Evolutionary conservation across 2,888 invertebrate genomes (phyloP), one percentile per base, ranked within the genome.

Genomic region (Pandemis heparana): DNA sequence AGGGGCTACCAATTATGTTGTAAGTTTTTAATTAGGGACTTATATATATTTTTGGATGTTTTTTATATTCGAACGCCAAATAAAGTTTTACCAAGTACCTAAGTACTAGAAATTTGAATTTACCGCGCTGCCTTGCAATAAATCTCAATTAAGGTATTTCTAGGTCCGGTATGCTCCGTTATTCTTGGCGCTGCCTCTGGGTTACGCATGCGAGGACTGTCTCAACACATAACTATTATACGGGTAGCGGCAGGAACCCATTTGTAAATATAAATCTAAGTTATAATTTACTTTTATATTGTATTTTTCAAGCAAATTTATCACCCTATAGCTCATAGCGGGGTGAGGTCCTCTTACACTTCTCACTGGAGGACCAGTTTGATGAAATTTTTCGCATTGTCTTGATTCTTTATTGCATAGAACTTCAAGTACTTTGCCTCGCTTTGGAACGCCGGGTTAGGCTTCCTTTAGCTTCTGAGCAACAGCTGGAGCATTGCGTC

Each of bases 301-400:
- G 66, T 53, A 67, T 62, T 56, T 18, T 67, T 41, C 39, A 53
- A 16, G 16, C 16, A 53, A 0, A 16, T 16, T 18, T 9, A 8
- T 8, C 18, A 8, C 18, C 16, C 14, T 7, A 61, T 66, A 23
- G 16, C 32, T 23, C 48, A 41, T 48, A 56, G 62, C 64, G 1
- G 61, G 46, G 23, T 18, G 43, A 67, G 18, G 38, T 62, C 59
- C 18, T 53, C 53, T 62, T 67, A 62, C 53, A 67, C 61, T 23
- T 41, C 53, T 43, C 18, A n/a, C 66, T 53, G 16, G 62, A 43
- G 56, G 63, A 32, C 23, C 67, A 68, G 67, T 72, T 68, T 68
- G 67, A 72, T 72, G 67, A 72, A 72, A 72, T 72, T 72, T 67
- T 56, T 56, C 46, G 72, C 62, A 56, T 68, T 72, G 61, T 62